Base-by-base conservation (phyloP, 2,113 vertebrate genomes). In the Gavialis gangeticus region DNA sequence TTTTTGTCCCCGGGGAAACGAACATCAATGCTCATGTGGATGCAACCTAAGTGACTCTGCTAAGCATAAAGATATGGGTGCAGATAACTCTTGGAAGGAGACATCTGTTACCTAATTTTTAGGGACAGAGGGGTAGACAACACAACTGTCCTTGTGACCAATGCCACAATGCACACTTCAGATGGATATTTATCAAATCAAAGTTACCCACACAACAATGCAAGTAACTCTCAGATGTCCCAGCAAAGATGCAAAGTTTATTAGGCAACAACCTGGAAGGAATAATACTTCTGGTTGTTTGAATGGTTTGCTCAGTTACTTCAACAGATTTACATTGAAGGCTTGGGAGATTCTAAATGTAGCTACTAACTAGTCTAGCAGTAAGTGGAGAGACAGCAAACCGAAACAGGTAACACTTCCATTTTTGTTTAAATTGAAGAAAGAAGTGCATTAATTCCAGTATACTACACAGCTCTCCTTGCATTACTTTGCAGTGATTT, bases 401-500 rank as follows among this genome's bases (percentile, higher is more conserved):
- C 13, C 57, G 54, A 28, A 84, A 28, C 8, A 55, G 60, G 67
- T 87, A 91, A 81, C 6, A 46, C 60, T 79, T 93, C 76, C 54
- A 60, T 83, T 80, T 63, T 66, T 63, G 89, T 63, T 87, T 94
- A 87, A 85, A 94, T 81, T 34, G 80, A 84, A 85, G 63, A 87
- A 4, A 94, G 84, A 60, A 73, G 24, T 34, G 16, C 58, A 89
- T 34, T 19, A 59, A 4, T 64, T 89, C 82, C 85, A 90, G 88
- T 63, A 92, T 64, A 11, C 82, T 93, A 75, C 37, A 60, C 60
- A 83, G 73, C 19, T 92, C 79, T 90, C 88, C 84, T 67, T 37
- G 30, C 86, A 58, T 87, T 83, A 54, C 81, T 89, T 94, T 83
- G 34, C 91, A 94, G 82, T 76, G 82, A 81, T 66, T 90, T 92